These are phyloP conservation scores for Epiblema foenella DNA, from an alignment of 2,888 invertebrate species.

Conservation along the genomic window DNA sequence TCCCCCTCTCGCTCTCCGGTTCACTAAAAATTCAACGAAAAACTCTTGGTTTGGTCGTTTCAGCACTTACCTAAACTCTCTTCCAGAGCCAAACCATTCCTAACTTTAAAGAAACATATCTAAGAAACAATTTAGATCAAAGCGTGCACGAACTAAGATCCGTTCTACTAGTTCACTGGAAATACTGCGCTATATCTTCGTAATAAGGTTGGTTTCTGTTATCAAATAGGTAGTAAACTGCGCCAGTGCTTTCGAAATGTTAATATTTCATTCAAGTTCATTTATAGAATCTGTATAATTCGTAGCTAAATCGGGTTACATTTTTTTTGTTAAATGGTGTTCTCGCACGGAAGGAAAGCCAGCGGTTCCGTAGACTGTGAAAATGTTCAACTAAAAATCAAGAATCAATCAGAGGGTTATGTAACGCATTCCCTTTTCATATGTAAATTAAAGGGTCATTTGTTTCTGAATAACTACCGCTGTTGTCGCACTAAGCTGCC, in stretches of 20 bases:
- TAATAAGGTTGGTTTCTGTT: neutral
- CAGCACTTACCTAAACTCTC: slow-evolving; percentile 14
- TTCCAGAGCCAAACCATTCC: neutral
- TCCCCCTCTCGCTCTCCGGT: slow-evolving; percentile 23
- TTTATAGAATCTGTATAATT: slow-evolving; percentile 39
- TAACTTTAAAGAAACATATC: neutral
- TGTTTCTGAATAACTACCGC: too few relatives aligned
- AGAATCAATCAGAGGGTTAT: neutral
- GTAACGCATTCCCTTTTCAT: neutral
- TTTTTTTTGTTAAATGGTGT: slow-evolving; percentile 14
- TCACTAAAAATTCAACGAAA: slow-evolving; percentile 29
- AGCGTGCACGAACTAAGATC: neutral
- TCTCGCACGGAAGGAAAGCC: slow-evolving; percentile 3
- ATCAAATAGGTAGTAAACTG: neutral
- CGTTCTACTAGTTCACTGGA: neutral
- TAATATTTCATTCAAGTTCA: slow-evolving; percentile 35
- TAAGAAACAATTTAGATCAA: slow-evolving; percentile 11
- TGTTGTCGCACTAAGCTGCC: too few relatives aligned
- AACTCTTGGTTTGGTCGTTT: slow-evolving; percentile 30
- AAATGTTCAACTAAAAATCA: slow-evolving; percentile 9
- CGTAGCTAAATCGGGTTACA: slow-evolving; percentile 25
- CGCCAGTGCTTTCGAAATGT: slow-evolving; percentile 16
- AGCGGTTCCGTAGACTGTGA: neutral
- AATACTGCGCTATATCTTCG: neutral
- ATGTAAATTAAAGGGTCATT: too few relatives aligned